These are phyloP conservation scores for Masticophis lateralis DNA, from an alignment of 2,797 vertebrate species.

Conservation along the genomic window DNA sequence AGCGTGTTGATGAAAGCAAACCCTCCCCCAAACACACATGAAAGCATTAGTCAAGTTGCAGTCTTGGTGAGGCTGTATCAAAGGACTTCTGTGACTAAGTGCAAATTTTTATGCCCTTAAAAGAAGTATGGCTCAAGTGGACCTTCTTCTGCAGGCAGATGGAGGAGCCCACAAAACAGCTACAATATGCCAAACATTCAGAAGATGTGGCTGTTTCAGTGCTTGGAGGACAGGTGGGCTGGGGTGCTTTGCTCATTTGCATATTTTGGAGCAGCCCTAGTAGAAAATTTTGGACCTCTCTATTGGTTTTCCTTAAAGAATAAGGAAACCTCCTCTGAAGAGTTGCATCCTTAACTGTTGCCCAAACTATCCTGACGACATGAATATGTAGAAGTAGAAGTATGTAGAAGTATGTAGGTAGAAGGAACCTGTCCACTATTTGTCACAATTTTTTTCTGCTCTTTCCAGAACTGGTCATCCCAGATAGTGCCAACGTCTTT, in stretches of 20 bases:
- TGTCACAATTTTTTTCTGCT: neutral
- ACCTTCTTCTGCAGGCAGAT: neutral
- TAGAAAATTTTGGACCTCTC: neutral
- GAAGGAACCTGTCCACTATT: neutral
- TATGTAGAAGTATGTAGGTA: no score
- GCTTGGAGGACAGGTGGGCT: neutral
- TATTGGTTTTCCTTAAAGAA: neutral
- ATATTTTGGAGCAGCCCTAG: neutral
- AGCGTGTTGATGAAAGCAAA: neutral
- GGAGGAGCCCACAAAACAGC: neutral
- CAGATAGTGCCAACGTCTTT: constrained; percentile 89
- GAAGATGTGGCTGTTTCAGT: neutral
- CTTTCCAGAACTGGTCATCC: constrained; percentile 85
- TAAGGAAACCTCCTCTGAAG: neutral
- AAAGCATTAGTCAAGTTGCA: neutral
- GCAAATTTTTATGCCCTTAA: neutral
- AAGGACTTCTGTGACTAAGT: neutral
- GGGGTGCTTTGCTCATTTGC: neutral
- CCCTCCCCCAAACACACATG: neutral
- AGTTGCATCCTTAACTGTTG: neutral
- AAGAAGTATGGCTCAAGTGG: neutral
- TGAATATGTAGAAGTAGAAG: no score
- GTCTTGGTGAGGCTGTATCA: neutral
- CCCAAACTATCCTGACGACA: neutral
- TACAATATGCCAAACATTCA: neutral